Evolutionary conservation across 2,797 vertebrate genomes (phyloP).

Genomic region (Phalloptychus januarius): DNA sequence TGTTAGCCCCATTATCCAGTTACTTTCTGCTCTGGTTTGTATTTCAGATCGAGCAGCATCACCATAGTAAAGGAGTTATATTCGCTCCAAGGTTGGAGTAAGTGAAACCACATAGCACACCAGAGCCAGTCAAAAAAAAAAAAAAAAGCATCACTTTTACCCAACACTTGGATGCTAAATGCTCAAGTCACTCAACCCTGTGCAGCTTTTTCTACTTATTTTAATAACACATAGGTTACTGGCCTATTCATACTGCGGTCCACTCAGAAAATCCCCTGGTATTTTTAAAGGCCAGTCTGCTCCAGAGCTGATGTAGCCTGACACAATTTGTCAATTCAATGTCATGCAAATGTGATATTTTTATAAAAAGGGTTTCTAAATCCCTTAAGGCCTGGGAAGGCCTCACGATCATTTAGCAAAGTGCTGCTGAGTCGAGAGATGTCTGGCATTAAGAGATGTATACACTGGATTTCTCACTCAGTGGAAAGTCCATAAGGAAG

Average conservation of each 20-base stretch:
- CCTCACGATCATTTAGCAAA: background rate
- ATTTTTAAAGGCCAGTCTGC: slow-evolving; percentile 7
- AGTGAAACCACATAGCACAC: background rate
- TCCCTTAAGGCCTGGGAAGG: background rate
- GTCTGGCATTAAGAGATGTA: background rate
- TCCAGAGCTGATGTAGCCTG: background rate
- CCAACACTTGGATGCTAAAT: background rate
- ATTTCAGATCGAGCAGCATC: background rate
- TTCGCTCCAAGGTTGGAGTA: background rate
- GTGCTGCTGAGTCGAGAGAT: background rate
- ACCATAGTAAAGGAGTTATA: background rate
- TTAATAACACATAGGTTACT: background rate
- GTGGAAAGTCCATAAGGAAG: background rate
- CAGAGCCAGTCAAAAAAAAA: background rate
- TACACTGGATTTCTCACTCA: background rate
- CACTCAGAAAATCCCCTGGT: slow-evolving; percentile 1
- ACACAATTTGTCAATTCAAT: background rate
- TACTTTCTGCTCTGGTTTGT: background rate
- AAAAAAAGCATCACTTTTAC: background rate
- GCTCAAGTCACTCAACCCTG: background rate
- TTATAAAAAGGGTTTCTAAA: background rate
- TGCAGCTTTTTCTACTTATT: background rate
- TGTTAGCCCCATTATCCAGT: background rate
- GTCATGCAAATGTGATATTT: slow-evolving; percentile 11
- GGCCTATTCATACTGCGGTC: background rate